A percentile compares a stretch with the other conserved stretches of the same genome.
phyloP scores from a whole-genome alignment of 2,888 invertebrate species.

The Cephus pygmeus region DNA sequence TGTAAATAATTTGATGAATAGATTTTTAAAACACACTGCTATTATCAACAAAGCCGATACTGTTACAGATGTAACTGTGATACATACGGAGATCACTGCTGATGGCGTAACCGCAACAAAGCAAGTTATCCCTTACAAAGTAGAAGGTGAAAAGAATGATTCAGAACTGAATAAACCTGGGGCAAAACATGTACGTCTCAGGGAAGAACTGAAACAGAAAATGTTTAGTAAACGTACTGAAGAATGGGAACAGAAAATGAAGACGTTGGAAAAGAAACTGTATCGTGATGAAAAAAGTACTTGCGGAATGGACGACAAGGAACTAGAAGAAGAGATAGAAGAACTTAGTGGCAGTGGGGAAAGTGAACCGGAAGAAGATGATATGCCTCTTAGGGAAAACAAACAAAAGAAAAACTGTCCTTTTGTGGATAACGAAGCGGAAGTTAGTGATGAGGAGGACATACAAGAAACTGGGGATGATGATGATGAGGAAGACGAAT shows the following conservation, averaged over 20 bases:
- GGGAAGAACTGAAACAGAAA: slow-evolving; percentile 76
- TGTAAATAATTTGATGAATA: slow-evolving; percentile 75
- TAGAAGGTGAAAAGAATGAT: slow-evolving; percentile 37
- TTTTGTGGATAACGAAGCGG: slow-evolving; percentile 69
- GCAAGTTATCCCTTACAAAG: slow-evolving; percentile 37
- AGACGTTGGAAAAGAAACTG: slow-evolving; percentile 50
- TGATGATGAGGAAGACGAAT: slow-evolving; percentile 62
- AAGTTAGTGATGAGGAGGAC: slow-evolving; percentile 65
- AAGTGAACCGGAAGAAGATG: slow-evolving; percentile 60
- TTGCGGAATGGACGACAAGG: slow-evolving; percentile 42
- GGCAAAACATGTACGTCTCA: slow-evolving; percentile 76
- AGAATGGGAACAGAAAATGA: slow-evolving; percentile 74
- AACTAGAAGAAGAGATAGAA: slow-evolving; percentile 62
- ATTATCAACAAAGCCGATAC: slow-evolving; percentile 69
- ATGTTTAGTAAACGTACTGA: slow-evolving; percentile 78
- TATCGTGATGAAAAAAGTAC: slow-evolving; percentile 46
- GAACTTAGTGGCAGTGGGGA: slow-evolving; percentile 34
- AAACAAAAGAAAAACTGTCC: slow-evolving; percentile 48
- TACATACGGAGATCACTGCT: slow-evolving; percentile 39
- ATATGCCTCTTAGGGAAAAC: slow-evolving; percentile 46
- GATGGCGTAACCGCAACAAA: slow-evolving; percentile 38
- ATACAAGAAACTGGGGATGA: slow-evolving; percentile 40
- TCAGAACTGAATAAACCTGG: slow-evolving; percentile 73
- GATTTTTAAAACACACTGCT: slow-evolving; percentile 76
- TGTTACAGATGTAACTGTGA: slow-evolving; percentile 55